phyloP scores from a whole-genome alignment of 2,888 invertebrate genomes.

The Mimas tiliae region DNA sequence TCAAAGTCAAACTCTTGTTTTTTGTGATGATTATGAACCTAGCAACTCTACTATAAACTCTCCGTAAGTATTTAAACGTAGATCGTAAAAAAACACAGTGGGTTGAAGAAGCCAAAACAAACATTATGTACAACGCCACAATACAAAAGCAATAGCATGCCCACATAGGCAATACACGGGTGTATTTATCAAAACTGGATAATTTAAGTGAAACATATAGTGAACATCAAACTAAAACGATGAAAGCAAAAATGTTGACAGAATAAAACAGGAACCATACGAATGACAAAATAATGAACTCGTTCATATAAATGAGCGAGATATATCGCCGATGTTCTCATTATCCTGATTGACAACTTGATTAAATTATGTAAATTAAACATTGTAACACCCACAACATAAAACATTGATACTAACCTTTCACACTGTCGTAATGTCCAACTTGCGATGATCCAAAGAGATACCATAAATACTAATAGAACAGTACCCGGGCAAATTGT shows the following conservation, averaged over 20 bases:
- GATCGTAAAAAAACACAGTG: constrained; percentile 72
- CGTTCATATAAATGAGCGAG: constrained; percentile 39
- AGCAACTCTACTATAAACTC: constrained; percentile 65
- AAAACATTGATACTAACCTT: constrained; percentile 88
- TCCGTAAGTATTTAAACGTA: constrained; percentile 56
- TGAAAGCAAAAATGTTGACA: constrained; percentile 61
- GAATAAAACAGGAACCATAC: constrained; percentile 38
- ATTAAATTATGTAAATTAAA: constrained; percentile 42
- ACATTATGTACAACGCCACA: constrained; percentile 75
- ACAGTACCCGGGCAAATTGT: constrained; percentile 99
- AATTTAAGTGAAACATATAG: constrained; percentile 51
- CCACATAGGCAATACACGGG: constrained; percentile 71
- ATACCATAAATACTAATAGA: constrained; percentile 99
- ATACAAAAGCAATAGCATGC: constrained; percentile 80
- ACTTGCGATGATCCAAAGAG: constrained; percentile 99
- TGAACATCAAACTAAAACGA: constrained; percentile 57
- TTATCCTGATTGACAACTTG: constrained; percentile 13
- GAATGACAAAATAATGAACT: constrained; percentile 31
- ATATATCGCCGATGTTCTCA: constrained; percentile 16
- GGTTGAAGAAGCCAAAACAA: constrained; percentile 69
- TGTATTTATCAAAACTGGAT: constrained; percentile 54
- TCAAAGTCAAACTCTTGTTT: constrained; percentile 84
- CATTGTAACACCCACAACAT: constrained; percentile 47
- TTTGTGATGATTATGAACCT: constrained; percentile 76
- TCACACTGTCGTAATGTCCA: constrained; percentile 99